Evolutionary conservation across 2,888 invertebrate species (phyloP).

Genomic region (Drosophila bunnanda): DNA sequence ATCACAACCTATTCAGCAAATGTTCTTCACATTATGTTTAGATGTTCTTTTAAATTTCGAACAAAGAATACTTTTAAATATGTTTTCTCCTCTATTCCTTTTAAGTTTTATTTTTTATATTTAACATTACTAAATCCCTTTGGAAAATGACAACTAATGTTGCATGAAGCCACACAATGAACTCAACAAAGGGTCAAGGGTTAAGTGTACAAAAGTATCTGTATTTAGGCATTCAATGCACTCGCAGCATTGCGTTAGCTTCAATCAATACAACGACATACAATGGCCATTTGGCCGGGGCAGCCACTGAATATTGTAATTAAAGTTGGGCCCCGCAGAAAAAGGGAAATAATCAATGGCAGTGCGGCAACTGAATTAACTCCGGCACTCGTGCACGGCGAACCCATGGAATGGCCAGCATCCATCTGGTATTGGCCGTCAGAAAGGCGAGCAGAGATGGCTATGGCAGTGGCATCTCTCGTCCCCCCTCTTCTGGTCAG

Average conservation of each 20-base stretch:
- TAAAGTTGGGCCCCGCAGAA: slow-evolving; percentile 36
- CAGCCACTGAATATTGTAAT: slow-evolving; percentile 47
- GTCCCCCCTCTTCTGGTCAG: slow-evolving; percentile 48
- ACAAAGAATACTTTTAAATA: too few species aligned
- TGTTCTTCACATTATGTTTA: too few species aligned
- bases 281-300: slow-evolving; percentile 19
- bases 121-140: too few species aligned
- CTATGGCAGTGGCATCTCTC: slow-evolving; percentile 13
- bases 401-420: slow-evolving; percentile 35
- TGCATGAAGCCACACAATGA: not conserved
- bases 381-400: slow-evolving; percentile 67
- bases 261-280: slow-evolving; percentile 17
- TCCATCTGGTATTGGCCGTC: slow-evolving; percentile 32
- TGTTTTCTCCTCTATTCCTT: not conserved
- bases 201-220: slow-evolving; percentile 3
- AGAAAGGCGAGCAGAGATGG: slow-evolving; percentile 10
- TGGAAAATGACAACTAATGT: too few species aligned
- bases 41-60: too few species aligned
- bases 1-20: too few species aligned
- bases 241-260: slow-evolving; percentile 12
- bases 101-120: not conserved
- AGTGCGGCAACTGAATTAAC: slow-evolving; percentile 69
- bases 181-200: slow-evolving; percentile 1
- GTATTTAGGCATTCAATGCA: slow-evolving; percentile 21
- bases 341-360: slow-evolving; percentile 65